phyloP scores from a whole-genome alignment of 2,888 invertebrate species.

The Anagyrus pseudococci region DNA sequence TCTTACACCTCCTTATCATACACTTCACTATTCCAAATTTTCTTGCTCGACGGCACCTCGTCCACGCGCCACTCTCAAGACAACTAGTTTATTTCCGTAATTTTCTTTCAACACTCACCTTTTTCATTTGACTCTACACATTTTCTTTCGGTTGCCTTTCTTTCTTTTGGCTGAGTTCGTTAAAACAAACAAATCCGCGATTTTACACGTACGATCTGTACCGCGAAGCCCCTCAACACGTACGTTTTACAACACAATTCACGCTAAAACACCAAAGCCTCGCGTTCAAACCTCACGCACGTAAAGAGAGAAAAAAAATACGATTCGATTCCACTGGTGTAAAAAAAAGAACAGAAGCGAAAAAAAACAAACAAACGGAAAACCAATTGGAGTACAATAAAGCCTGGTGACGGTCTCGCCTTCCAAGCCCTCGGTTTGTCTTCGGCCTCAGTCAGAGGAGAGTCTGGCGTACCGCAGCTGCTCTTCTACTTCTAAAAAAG shows the following conservation, averaged over 20 bases:
- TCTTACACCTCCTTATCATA: too few relatives aligned
- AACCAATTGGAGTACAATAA: too few relatives aligned
- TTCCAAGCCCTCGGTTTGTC: constrained; percentile 50
- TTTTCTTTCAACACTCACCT: too few relatives aligned
- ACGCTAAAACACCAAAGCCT: constrained; percentile 17
- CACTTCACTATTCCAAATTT: too few relatives aligned
- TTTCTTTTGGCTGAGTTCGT: constrained; percentile 59
- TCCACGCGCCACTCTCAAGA: too few relatives aligned
- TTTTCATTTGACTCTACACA: constrained; percentile 14
- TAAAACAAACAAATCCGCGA: constrained; percentile 34
- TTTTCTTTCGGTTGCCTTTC: constrained; percentile 42
- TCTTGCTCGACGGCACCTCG: too few relatives aligned
- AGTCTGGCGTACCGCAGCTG: constrained; percentile 49
- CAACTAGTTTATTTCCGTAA: too few relatives aligned
- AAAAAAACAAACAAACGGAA: too few relatives aligned
- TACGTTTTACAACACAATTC: not conserved
- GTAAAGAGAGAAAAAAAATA: constrained; percentile 11
- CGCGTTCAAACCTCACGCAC: not conserved
- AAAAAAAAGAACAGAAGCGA: too few relatives aligned
- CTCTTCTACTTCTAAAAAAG: constrained; percentile 26
- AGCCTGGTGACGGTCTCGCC: too few relatives aligned
- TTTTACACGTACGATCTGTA: not conserved
- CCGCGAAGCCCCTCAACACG: not conserved
- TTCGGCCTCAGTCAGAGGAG: constrained; percentile 62
- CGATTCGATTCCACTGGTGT: constrained; percentile 18